Base-by-base conservation (phyloP, 2,888 invertebrate genomes). In the Monoplex corrugatus region DNA sequence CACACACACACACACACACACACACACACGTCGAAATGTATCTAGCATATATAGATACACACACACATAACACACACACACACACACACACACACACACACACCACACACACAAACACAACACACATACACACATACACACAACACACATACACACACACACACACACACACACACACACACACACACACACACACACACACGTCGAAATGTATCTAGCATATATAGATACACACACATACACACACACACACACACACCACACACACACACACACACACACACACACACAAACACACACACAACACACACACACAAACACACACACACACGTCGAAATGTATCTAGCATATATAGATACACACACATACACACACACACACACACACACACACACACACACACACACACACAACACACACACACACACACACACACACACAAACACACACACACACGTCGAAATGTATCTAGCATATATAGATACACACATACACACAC, bases 361-460 rank as follows among this genome's bases (percentile, higher is more conserved):
- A 35, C 78, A 78, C 32, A 78, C 78, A 35, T n/a, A 78, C 78
- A 78, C 78, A 78, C 78, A 38, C 78, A 13, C 78, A 38, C 78
- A 13, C 78, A 28, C 43, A 28, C 80, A 19, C 40, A 82, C 80
- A 82, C 80, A 43, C 80, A 43, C 80, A 82, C 80, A 82, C 80
- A 82, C 80, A 83, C 83, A 83, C 83, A 83, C 83, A 83, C 83
- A 83, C 83, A 83, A 45, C 83, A 40, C 83, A 50, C 83, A 45
- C 83, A 13, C 45, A 32, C 45, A 83, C 50, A 50, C 50, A 83
- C 50, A 50, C 83, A 83, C 83, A 50, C 44, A 83, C 32, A 32
- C 45, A 45, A 45, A 35, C 83, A 83, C 83, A 50, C 50, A 50
- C 83, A 19, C 50, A 44, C 83, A 38, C 50, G 23, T 50, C n/a